Conservation (phyloP, 2,113 vertebrate species). For the Felis chaus region DNA sequence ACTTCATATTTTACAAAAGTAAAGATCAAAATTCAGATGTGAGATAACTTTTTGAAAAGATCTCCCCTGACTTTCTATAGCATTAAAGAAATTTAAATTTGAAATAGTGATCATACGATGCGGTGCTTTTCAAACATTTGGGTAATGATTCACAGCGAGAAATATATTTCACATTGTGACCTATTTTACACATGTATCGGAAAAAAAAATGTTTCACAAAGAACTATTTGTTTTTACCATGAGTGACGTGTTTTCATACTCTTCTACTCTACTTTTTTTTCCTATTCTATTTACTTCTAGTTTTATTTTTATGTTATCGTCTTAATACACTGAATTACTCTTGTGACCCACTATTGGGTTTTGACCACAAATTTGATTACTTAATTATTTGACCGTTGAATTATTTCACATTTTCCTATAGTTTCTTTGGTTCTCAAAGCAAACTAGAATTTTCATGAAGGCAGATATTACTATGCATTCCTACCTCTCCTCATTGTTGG, state of each 20-base stretch:
- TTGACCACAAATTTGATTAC: background rate
- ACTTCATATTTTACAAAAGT: background rate
- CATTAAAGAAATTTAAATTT: conserved; percentile 27
- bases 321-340: background rate
- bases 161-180: background rate
- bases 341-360: background rate
- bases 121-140: background rate
- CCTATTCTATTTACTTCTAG: background rate
- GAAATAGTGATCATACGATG: background rate
- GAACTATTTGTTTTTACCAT: background rate
- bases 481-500: background rate
- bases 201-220: background rate
- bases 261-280: background rate
- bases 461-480: background rate
- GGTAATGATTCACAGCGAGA: conserved; percentile 2
- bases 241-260: background rate
- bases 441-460: conserved; percentile 9
- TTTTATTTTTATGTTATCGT: background rate
- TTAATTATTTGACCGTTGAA: background rate
- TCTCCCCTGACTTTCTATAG: background rate
- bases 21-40: background rate
- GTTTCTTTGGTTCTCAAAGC: background rate
- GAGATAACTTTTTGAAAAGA: background rate
- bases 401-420: background rate
- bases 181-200: conserved; percentile 1